These are phyloP conservation scores for Caradrina clavipalpis DNA, from an alignment of 2,888 invertebrate species.

Conservation along the genomic window DNA sequence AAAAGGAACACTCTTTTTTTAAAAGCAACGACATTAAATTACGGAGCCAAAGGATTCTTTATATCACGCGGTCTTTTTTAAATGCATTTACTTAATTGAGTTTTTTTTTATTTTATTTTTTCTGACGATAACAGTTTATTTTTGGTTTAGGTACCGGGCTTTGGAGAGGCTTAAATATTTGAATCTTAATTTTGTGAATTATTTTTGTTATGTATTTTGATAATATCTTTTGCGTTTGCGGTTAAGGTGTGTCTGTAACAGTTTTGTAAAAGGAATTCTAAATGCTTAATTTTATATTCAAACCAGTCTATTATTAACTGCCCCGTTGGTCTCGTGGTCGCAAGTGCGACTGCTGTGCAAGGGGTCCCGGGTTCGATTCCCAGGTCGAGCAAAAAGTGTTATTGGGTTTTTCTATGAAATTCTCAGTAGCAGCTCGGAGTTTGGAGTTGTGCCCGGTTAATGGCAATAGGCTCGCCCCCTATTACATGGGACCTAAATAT, in stretches of 20 bases:
- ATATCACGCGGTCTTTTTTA: constrained; percentile 68
- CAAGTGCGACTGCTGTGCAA: too few species aligned
- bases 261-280: constrained; percentile 1
- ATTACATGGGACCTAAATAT: too few species aligned
- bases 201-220: constrained; percentile 37
- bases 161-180: constrained; percentile 35
- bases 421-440: too few species aligned
- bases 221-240: constrained; percentile 24
- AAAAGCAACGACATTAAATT: constrained; percentile 65
- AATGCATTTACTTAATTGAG: constrained; percentile 69
- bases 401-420: too few species aligned
- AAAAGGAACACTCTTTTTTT: constrained; percentile 76
- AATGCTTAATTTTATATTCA: too few species aligned
- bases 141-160: constrained; percentile 32
- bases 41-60: constrained; percentile 67
- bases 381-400: too few species aligned
- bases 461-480: too few species aligned
- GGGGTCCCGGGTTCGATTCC: too few species aligned
- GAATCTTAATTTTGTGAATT: constrained; percentile 56
- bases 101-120: constrained; percentile 44
- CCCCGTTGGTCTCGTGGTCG: too few species aligned
- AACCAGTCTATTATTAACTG: too few species aligned
- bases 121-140: constrained; percentile 50
- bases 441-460: too few species aligned
- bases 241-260: constrained; percentile 5